Conservation (phyloP, 2,113 vertebrate genomes). For the Himantopus leucocephalus region DNA sequence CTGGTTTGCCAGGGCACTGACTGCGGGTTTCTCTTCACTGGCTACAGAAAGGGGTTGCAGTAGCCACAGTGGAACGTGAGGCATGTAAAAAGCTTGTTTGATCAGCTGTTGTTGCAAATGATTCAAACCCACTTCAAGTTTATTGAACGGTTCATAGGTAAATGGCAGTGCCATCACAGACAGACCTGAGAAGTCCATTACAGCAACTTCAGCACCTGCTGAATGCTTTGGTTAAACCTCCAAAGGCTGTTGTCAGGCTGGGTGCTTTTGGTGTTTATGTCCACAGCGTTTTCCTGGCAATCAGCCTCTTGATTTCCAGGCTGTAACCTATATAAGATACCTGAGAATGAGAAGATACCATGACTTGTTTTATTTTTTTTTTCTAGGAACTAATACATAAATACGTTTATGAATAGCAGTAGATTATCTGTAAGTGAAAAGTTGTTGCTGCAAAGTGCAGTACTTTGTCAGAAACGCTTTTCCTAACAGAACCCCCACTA, state of each 20-base stretch:
- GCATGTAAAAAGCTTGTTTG: not conserved
- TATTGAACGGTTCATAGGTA: fast-evolving
- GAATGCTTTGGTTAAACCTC: not conserved
- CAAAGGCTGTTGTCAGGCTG: not conserved
- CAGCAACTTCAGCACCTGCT: not conserved
- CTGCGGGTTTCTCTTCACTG: not conserved
- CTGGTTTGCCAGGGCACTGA: not conserved
- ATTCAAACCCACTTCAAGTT: not conserved
- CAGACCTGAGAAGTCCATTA: not conserved
- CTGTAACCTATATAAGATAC: not conserved
- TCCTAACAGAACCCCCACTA: not conserved
- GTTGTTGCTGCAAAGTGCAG: not conserved
- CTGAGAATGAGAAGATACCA: not conserved
- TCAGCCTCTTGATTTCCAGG: not conserved
- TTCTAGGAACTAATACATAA: not conserved
- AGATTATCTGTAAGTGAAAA: not conserved
- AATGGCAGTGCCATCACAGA: not conserved
- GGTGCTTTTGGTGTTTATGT: not conserved
- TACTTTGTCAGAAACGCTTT: not conserved
- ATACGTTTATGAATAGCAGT: not conserved
- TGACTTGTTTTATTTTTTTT: not conserved
- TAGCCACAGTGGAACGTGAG: fast-evolving
- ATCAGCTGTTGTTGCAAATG: not conserved
- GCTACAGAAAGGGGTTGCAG: not conserved
- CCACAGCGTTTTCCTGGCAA: not conserved